Base-by-base conservation (phyloP, 2,888 invertebrate genomes). In the Sussaba pulchella region DNA sequence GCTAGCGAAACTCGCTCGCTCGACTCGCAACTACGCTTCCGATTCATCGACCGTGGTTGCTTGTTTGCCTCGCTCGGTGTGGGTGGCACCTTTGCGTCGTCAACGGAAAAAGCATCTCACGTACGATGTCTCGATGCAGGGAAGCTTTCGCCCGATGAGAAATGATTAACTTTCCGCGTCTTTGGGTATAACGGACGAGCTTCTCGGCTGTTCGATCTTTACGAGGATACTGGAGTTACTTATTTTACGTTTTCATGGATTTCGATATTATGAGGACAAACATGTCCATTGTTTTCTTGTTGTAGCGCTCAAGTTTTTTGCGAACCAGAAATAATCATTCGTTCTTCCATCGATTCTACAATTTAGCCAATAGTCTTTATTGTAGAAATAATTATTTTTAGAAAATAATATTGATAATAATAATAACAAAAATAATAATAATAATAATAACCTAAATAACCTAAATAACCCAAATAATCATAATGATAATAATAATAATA, bases 21-120 rank as follows among this genome's bases (percentile, higher is more conserved):
- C 71, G 26, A 54, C 64, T 71, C 47, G 59, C 71, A 47, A 71
- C 71, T 52, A 50, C 26, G 50, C 72, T 73, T 52, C 52, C 50
- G 78, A 78, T 73, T 73, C 50, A 67, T 78, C 72, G 78, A 59
- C 59, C 72, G 63, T 45, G 50, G 61, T 17, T 21, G 70, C 41
- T 26, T 31, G 54, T 69, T 69, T 43, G 24, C 24, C 63, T 21
- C 50, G 39, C 36, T 67, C 41, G 45, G 36, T 66, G 67, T 67
- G 75, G 67, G 67, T 67, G 67, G 59, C 47, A 26, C 45, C 21
- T 59, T 45, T 21, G 24, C 67, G 54, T 74, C 54, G 26, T 64
- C 52, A 8, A 14, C 24, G 14, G 17, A 19, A 72, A 14, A 31
- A n/a, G 72, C 61, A 63, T 41, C 63, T 17, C 47, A 72, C 47